Base-by-base conservation (phyloP, 2,113 vertebrate genomes). In the Zonotrichia leucophrys region DNA sequence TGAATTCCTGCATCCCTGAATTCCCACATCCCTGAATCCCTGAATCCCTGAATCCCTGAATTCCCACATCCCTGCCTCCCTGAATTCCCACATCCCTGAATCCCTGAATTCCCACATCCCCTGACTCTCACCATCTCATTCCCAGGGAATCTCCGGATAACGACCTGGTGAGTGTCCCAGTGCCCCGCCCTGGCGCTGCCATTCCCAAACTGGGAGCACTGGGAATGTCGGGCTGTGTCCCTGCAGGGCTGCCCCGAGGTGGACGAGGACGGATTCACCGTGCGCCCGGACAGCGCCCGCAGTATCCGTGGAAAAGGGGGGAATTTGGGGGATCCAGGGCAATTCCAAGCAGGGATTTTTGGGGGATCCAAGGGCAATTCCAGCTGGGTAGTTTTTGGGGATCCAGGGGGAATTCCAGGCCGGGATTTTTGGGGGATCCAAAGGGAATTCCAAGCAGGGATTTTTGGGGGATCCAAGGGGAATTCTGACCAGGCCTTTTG, bases 231-330 rank as follows among this genome's bases (percentile, higher is more conserved):
- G 35, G 27, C 47, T 5, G 4, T 63, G 20, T 73, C 42, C 55
- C 76, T 1, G 0, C 89, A 96, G 93, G 99, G 99, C 98, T 98
- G 73, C 98, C 98, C 98, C 6, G 99, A 99, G 88, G 99, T 99
- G 76, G 99, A 99, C 7, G 99, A 99, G 14, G 99, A 99, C 58
- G 99, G 99, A 9, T 99, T 99, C 94, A 98, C 98, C 5, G 98
- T 99, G 92, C 98, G 99, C 69, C 98, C 98, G 1, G 99, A 99
- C 35, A 59, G 89, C 44, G 82, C 96, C 30, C 98, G 94, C 86
- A 97, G 98, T 99, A 99, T 99, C 99, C 99, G 99, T 98, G 89
- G 64, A 14, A 52, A 27, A 15, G 31, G 8, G 20, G 9, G 9
- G 31, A 9, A 22, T n/a, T 33, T 41, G 46, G 18, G 58, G 24